phyloP scores from a whole-genome alignment of 2,888 invertebrate genomes.

The Caradrina clavipalpis region DNA sequence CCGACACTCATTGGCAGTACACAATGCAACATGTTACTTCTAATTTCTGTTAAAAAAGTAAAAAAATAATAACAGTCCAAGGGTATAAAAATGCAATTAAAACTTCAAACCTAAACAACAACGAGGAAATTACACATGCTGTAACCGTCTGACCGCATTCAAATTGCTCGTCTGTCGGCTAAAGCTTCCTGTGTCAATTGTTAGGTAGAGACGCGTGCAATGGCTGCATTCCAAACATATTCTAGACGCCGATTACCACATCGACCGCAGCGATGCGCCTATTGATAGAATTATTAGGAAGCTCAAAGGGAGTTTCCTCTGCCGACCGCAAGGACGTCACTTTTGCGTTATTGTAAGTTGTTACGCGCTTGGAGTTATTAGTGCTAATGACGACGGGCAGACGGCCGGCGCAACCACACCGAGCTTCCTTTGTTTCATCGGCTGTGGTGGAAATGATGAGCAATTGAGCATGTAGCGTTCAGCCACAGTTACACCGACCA shows the following conservation, averaged over 20 bases:
- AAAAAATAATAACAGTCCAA: slow-evolving; percentile 11
- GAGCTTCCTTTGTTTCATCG: slow-evolving; percentile 75
- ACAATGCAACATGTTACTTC: slow-evolving; percentile 16
- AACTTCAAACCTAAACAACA: slow-evolving; percentile 47
- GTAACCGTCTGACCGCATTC: slow-evolving; percentile 62
- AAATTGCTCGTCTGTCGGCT: slow-evolving; percentile 64
- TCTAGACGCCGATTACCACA: slow-evolving; percentile 80
- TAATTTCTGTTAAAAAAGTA: neutral
- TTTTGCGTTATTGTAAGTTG: slow-evolving; percentile 75
- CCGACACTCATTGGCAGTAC: slow-evolving; percentile 6
- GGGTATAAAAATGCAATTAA: slow-evolving; percentile 43
- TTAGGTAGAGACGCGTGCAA: slow-evolving; percentile 61
- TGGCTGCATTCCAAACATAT: slow-evolving; percentile 78
- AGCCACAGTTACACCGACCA: slow-evolving; percentile 37
- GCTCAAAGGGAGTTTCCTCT: slow-evolving; percentile 78
- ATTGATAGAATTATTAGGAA: slow-evolving; percentile 87
- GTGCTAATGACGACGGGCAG: slow-evolving; percentile 83
- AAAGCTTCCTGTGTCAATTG: slow-evolving; percentile 75
- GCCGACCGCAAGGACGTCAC: slow-evolving; percentile 82
- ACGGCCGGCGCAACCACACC: slow-evolving; percentile 75
- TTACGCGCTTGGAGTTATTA: slow-evolving; percentile 85
- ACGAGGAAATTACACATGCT: slow-evolving; percentile 56
- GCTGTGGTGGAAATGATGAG: slow-evolving; percentile 48
- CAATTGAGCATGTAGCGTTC: slow-evolving; percentile 17
- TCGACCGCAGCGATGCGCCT: slow-evolving; percentile 82